A percentile compares a stretch with the other conserved stretches of the same genome.
These are phyloP conservation scores for Emydura subglobosa DNA, from an alignment of 2,113 vertebrate species.

Conservation along the genomic window DNA sequence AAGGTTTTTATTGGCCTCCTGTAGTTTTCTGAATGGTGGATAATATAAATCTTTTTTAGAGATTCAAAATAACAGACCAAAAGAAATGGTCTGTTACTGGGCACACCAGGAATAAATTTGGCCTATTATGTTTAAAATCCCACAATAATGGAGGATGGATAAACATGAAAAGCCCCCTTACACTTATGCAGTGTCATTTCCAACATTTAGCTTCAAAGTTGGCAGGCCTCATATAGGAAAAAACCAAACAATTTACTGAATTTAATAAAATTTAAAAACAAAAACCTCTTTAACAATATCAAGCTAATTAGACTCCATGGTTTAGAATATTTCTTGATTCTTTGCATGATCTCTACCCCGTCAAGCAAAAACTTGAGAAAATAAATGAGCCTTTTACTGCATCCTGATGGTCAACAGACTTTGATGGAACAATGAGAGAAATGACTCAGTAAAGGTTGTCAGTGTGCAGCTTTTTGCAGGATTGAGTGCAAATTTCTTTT, in stretches of 20 bases:
- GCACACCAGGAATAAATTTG: not conserved
- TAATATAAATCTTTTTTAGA: not conserved
- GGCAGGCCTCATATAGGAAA: not conserved
- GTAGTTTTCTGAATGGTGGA: not conserved
- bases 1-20: not conserved
- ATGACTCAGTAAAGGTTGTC: not conserved
- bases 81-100: not conserved
- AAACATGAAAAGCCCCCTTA: not conserved
- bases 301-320: not conserved
- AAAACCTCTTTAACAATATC: not conserved
- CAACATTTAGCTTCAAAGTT: not conserved
- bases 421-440: not conserved
- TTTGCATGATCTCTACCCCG: not conserved
- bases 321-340: not conserved
- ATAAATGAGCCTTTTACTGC: not conserved
- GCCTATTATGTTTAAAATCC: not conserved
- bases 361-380: not conserved
- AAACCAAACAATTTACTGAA: not conserved
- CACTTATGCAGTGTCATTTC: not conserved
- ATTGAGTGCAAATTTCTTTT: not conserved
- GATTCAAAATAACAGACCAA: not conserved
- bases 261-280: not conserved
- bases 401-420: not conserved
- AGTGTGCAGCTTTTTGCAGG: not conserved
- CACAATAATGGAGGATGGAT: not conserved